Percentiles rank a stretch among this genome's conserved stretches.
Evolutionary conservation across 2,888 invertebrate genomes (phyloP).

Genomic region (Drosophila borborema): DNA sequence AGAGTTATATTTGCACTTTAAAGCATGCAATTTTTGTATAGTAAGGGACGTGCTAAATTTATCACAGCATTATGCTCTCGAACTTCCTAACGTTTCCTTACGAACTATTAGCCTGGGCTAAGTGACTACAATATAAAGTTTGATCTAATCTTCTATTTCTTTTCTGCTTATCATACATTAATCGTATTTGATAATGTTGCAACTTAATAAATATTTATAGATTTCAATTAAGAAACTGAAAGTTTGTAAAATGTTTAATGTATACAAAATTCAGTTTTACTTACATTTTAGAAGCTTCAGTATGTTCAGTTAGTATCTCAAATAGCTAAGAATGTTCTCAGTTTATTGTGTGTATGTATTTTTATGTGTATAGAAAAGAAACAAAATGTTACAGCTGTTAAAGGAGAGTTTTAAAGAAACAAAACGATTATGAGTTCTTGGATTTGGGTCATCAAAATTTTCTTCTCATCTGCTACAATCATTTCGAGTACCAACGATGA

Average conservation of each 20-base stretch:
- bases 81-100: constrained; percentile 77
- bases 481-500: constrained; percentile 61
- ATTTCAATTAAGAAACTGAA: constrained; percentile 36
- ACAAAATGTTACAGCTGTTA: constrained; percentile 75
- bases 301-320: constrained; percentile 74
- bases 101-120: constrained; percentile 69
- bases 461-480: constrained; percentile 7
- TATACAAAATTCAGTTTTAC: constrained; percentile 57
- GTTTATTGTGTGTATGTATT: constrained; percentile 57
- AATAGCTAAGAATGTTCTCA: constrained; percentile 76
- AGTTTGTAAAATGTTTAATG: constrained; percentile 41
- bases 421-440: constrained; percentile 49
- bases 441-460: constrained; percentile 7
- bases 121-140: constrained; percentile 49
- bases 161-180: constrained; percentile 22
- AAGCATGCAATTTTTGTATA: constrained; percentile 31
- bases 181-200: constrained; percentile 10
- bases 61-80: constrained; percentile 82
- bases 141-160: constrained; percentile 16
- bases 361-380: constrained; percentile 66
- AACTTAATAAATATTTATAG: constrained; percentile 34
- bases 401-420: constrained; percentile 57
- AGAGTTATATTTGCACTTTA: constrained; percentile 12
- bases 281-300: constrained; percentile 79
- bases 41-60: constrained; percentile 72